Base-by-base conservation (phyloP, 2,797 vertebrate genomes). In the Schizopygopsis pylzovi region DNA sequence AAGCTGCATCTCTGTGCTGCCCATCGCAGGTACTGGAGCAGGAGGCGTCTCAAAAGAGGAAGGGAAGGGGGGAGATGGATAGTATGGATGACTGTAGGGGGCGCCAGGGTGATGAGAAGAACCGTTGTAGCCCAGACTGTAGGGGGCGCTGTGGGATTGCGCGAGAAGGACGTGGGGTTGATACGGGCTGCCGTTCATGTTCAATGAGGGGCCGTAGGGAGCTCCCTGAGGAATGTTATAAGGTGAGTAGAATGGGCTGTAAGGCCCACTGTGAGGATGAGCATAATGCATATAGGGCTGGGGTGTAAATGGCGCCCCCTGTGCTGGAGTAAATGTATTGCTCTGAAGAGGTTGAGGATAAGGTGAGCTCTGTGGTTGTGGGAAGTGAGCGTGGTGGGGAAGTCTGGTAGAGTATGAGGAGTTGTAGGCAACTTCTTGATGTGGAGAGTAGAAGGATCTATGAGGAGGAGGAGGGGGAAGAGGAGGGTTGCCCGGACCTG, bases 1-100 rank as follows among this genome's bases (percentile, higher is more conserved):
- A 43, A 99, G 93, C 90, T 99, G 98, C 97, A 98, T 97, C 93
- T 99, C 98, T 0, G 97, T 96, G 54, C 94, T 95, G 72, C 97
- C 96, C 1, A 95, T 95, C 0, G 52, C 90, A 85, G 90, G 93
- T 25, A 91, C 79, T 81, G 87, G 91, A 79, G 91, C 92, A 43
- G 87, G 92, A 90, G 84, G 84, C 1, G 15, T 59, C 20, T 84
- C 91, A 13, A 68, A 73, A 9, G 85, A 84, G 61, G 52, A 82
- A 13, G 84, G 81, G 37, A 59, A 68, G 15, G 37, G 22, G 2
- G 47, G 20, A 9, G 85, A 82, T 2, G 77, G 79, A 22, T 81
- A 85, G 49, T 67, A 86, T 10, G 82, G 85, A 61, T 78, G 83
- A 43, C 77, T 41, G 20, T 77, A 87, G 9, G 67, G 39, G 13